These are phyloP conservation scores for Merops nubicus DNA, from an alignment of 2,113 vertebrate genomes.

Conservation along the genomic window DNA sequence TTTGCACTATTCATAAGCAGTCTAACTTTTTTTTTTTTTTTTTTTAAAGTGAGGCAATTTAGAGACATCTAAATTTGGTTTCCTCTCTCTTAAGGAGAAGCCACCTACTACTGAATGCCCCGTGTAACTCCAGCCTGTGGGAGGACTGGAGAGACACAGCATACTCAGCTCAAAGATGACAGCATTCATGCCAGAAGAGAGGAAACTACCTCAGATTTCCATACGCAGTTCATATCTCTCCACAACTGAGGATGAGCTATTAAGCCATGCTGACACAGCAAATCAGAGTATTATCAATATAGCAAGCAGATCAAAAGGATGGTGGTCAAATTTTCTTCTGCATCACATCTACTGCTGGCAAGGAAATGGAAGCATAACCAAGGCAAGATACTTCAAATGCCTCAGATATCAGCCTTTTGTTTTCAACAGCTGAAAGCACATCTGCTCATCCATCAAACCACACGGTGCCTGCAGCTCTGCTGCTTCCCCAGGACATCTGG, in stretches of 20 bases:
- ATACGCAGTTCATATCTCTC: background rate
- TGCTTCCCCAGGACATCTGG: background rate
- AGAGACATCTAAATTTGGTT: background rate
- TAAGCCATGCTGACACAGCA: constrained; percentile 1
- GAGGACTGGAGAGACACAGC: background rate
- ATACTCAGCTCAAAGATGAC: background rate
- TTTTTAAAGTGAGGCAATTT: background rate
- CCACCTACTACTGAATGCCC: background rate
- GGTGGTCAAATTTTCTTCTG: background rate
- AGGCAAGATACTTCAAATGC: constrained; percentile 4
- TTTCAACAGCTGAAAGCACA: constrained; percentile 33
- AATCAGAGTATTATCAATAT: background rate
- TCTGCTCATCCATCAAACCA: background rate
- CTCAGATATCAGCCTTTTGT: constrained; percentile 1
- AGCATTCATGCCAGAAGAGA: background rate
- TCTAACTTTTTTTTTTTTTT: background rate
- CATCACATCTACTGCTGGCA: background rate
- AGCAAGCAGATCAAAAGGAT: constrained; percentile 1
- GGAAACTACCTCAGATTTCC: background rate
- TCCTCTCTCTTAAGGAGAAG: background rate
- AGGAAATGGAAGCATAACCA: constrained; percentile 15
- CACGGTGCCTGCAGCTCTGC: background rate
- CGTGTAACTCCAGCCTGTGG: background rate
- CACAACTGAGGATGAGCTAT: background rate
- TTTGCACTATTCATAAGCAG: background rate